phyloP scores from a whole-genome alignment of 2,888 invertebrate genomes.

The Lasioglossum villosulum region DNA sequence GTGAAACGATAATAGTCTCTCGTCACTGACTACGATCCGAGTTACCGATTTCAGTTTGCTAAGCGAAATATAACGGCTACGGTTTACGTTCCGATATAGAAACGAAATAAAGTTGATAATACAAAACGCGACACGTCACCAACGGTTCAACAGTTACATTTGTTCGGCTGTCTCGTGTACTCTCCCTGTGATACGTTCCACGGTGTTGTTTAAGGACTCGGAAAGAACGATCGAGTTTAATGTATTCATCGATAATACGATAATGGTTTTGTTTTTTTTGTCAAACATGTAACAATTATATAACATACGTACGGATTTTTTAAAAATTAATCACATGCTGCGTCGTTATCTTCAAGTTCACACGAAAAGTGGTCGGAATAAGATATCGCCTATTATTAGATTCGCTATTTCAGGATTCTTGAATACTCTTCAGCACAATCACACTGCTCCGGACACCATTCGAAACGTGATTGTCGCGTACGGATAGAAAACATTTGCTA shows the following conservation, averaged over 20 bases:
- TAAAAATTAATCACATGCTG: conserved; percentile 56
- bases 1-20: background rate
- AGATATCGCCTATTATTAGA: conserved; percentile 76
- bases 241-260: conserved; percentile 3
- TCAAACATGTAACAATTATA: conserved; percentile 52
- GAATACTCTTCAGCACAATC: conserved; percentile 69
- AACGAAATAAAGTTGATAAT: conserved; percentile 32
- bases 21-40: background rate
- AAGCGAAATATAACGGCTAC: background rate
- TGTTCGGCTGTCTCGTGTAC: conserved; percentile 21
- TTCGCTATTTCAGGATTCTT: conserved; percentile 74
- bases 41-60: conserved; percentile 1
- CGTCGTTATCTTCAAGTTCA: conserved; percentile 77
- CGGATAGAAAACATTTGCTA: conserved; percentile 47
- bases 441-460: conserved; percentile 69
- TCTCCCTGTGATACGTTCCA: conserved; percentile 25
- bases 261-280: conserved; percentile 34
- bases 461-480: conserved; percentile 45
- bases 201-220: conserved; percentile 22
- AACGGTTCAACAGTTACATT: conserved; percentile 55
- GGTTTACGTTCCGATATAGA: background rate
- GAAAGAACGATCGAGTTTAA: conserved; percentile 18
- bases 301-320: conserved; percentile 71
- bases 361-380: conserved; percentile 75
- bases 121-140: conserved; percentile 54